These are phyloP conservation scores for Diplazon laetatorius DNA, from an alignment of 2,888 invertebrate species.

Conservation along the genomic window DNA sequence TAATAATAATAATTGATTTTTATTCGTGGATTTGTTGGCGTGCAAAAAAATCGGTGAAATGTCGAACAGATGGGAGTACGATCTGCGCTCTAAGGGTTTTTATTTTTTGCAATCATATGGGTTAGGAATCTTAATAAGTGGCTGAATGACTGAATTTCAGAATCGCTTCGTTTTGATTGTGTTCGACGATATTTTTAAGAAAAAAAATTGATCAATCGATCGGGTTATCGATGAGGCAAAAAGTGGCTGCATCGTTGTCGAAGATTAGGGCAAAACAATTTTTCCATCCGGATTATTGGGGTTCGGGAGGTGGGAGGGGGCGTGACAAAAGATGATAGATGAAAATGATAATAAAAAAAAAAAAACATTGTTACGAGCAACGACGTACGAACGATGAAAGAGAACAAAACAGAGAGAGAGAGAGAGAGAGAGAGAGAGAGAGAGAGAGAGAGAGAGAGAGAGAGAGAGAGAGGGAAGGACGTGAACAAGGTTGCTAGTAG, in stretches of 20 bases:
- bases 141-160: too few relatives aligned
- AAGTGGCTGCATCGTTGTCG: background rate
- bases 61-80: too few relatives aligned
- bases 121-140: too few relatives aligned
- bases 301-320: background rate
- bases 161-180: too few relatives aligned
- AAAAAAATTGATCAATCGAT: background rate
- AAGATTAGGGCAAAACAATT: background rate
- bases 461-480: slow-evolving; percentile 5
- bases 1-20: slow-evolving; percentile 27
- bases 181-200: too few relatives aligned
- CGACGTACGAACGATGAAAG: slow-evolving; percentile 41
- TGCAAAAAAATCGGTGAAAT: too few relatives aligned
- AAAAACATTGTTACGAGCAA: slow-evolving; percentile 61
- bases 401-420: too few relatives aligned
- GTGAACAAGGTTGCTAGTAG: slow-evolving; percentile 64
- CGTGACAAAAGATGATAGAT: slow-evolving; percentile 26
- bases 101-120: too few relatives aligned
- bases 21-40: slow-evolving; percentile 23
- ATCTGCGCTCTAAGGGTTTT: too few relatives aligned
- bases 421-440: slow-evolving; percentile 2
- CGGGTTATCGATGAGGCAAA: background rate
- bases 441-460: slow-evolving; percentile 1
- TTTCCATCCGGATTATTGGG: background rate
- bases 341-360: slow-evolving; percentile 17